A percentile compares a stretch with the other conserved stretches of the same genome.
Conservation (phyloP, 2,888 invertebrate species). For the Cistogaster globosa region DNA sequence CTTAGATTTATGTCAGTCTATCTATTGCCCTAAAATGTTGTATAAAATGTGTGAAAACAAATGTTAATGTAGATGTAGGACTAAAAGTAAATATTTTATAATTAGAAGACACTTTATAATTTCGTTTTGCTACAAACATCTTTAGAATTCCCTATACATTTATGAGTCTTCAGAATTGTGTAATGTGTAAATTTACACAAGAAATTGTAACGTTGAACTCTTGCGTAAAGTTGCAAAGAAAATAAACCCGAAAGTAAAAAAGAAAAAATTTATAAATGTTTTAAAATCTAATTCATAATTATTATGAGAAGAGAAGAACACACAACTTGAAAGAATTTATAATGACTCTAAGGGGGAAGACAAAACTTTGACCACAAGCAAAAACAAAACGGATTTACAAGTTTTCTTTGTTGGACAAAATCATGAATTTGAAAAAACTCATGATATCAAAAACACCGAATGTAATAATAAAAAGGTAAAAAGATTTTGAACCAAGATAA, state of each 20-base stretch:
- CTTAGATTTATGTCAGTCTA: conserved; percentile 57
- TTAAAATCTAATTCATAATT: conserved; percentile 47
- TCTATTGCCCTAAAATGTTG: conserved; percentile 30
- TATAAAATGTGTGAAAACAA: conserved; percentile 1
- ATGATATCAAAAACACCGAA: conserved; percentile 8
- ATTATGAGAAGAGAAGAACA: conserved; percentile 16
- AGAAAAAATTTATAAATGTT: neutral
- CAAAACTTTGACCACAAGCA: conserved; percentile 23
- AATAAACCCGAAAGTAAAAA: neutral
- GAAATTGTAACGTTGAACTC: conserved; percentile 66
- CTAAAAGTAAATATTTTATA: conserved; percentile 50
- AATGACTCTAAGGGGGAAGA: neutral
- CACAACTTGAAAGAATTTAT: neutral
- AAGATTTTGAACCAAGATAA: neutral
- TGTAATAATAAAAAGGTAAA: neutral
- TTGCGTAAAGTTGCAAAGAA: conserved; percentile 18
- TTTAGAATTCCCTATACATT: neutral
- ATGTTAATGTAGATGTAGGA: neutral
- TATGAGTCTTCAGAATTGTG: conserved; percentile 12
- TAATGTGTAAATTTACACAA: conserved; percentile 56
- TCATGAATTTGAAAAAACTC: conserved; percentile 25
- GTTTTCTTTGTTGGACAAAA: conserved; percentile 37
- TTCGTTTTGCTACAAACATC: conserved; percentile 12
- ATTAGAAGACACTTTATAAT: conserved; percentile 65
- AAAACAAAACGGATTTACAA: neutral